phyloP scores from a whole-genome alignment of 1,140 invertebrate species.

The Muscidifurax raptorellus region DNA sequence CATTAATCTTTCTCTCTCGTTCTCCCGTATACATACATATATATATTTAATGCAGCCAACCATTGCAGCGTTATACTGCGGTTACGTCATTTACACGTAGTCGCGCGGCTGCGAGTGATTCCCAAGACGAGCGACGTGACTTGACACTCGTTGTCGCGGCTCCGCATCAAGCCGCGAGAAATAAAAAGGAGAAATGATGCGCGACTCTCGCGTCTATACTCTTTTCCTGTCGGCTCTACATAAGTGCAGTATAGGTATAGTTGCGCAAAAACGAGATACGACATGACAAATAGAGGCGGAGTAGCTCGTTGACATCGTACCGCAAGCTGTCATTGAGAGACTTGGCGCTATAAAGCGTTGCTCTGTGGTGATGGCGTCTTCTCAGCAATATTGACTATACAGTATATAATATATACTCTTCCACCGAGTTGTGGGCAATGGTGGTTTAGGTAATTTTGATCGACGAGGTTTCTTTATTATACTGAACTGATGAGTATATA shows the following conservation, averaged over 20 bases:
- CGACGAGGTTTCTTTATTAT: neutral
- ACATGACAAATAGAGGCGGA: neutral
- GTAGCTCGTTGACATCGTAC: slow-evolving; percentile 29
- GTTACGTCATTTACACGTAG: slow-evolving; percentile 40
- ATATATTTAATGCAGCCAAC: slow-evolving; percentile 21
- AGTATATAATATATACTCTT: neutral
- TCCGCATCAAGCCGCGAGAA: neutral
- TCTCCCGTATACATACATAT: neutral
- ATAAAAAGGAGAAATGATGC: neutral
- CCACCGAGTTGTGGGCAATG: too few relatives aligned
- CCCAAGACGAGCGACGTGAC: slow-evolving; percentile 27
- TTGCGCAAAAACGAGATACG: neutral
- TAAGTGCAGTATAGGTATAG: neutral
- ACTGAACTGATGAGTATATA: neutral
- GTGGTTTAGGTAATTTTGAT: too few relatives aligned
- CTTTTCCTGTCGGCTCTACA: slow-evolving; percentile 3
- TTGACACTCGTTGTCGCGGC: slow-evolving; percentile 15
- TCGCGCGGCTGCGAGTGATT: slow-evolving; percentile 19
- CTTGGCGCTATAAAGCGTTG: neutral
- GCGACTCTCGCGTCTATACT: neutral
- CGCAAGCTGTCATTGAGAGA: neutral
- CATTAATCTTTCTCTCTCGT: neutral
- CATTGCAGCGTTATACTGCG: neutral
- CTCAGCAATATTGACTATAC: neutral
- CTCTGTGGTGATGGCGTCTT: neutral